Evolutionary conservation across 2,113 vertebrate genomes (phyloP), one percentile per base, ranked within the genome.

Genomic region (Notechis scutatus): DNA sequence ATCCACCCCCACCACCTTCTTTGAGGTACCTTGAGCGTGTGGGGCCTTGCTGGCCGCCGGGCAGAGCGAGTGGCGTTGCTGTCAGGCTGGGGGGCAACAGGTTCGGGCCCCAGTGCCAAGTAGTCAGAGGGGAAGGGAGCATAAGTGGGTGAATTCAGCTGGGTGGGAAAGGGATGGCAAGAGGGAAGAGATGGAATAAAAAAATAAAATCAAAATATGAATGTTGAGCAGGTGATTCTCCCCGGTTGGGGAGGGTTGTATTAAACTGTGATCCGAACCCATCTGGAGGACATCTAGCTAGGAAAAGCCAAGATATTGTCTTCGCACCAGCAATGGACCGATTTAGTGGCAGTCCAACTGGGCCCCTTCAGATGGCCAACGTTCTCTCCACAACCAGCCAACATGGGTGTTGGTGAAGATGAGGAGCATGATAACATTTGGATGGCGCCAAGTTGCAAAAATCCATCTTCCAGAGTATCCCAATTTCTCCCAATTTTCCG

Each of bases 81-180:
- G 94, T 97, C 96, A 94, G 95, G 96, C 96, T 95, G 96, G 96
- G 97, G 96, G 95, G 94, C 95, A 92, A 96, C 96, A 95, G 97
- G 95, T 95, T 97, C 97, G 11, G 97, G 96, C 94, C 96, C 96
- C 94, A 97, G 96, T 92, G 97, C 96, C 96, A 97, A 95, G 96
- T 97, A 97, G 95, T 97, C 97, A 85, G 97, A 96, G 95, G 97
- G 97, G 93, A 97, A 97, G 91, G 97, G 96, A 96, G 96, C 96
- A 92, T 97, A 97, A 85, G 96, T 91, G 26, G 97, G 97, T 57
- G 97, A 97, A 93, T 96, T 95, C 97, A 97, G 96, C 97, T 97
- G 96, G 93, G 94, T 88, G 39, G 96, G 94, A 97, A 95, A 96
- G 96, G 96, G 85, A 93, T 86, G 56, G 95, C 94, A 39, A 42